A percentile compares a stretch with the other conserved stretches of the same genome.
Conservation (phyloP, 2,113 vertebrate species). For the Mesembrinibis cayennensis region DNA sequence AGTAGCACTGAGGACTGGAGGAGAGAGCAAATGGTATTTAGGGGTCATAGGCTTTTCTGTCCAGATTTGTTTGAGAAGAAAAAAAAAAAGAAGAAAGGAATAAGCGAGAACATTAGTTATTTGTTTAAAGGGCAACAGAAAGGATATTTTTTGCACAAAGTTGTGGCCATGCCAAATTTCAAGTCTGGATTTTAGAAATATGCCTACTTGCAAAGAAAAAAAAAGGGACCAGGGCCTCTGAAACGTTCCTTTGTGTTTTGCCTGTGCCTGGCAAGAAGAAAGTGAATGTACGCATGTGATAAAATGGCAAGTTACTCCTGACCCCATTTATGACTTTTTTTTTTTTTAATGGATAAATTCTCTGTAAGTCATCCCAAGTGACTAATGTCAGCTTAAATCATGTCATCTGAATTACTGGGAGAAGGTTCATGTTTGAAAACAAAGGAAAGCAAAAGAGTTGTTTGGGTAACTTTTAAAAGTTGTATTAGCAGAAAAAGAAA, state of each 20-base stretch:
- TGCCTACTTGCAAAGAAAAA: not conserved
- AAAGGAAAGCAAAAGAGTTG: not conserved
- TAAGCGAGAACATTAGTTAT: constrained; percentile 9
- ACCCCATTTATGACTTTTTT: not conserved
- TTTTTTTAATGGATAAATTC: not conserved
- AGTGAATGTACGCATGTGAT: not conserved
- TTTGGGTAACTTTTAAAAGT: not conserved
- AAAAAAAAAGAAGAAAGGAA: not conserved
- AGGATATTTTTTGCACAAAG: constrained; percentile 25
- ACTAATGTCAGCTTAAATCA: constrained; percentile 42
- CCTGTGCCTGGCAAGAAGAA: not conserved
- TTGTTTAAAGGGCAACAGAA: constrained; percentile 58
- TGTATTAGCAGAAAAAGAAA: not conserved
- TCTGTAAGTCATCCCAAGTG: constrained; percentile 10
- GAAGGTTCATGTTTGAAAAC: constrained; percentile 11
- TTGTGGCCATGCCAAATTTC: constrained; percentile 45
- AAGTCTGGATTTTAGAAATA: constrained; percentile 53
- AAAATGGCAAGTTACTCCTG: constrained; percentile 6
- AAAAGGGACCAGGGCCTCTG: not conserved
- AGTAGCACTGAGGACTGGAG: not conserved
- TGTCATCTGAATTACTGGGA: constrained; percentile 24
- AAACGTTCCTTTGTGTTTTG: constrained; percentile 41
- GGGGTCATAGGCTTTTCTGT: not conserved
- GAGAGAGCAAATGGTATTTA: not conserved
- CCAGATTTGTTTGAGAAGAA: not conserved